Base-by-base conservation (phyloP, 1,140 invertebrate species). In the Latrodectus geometricus region DNA sequence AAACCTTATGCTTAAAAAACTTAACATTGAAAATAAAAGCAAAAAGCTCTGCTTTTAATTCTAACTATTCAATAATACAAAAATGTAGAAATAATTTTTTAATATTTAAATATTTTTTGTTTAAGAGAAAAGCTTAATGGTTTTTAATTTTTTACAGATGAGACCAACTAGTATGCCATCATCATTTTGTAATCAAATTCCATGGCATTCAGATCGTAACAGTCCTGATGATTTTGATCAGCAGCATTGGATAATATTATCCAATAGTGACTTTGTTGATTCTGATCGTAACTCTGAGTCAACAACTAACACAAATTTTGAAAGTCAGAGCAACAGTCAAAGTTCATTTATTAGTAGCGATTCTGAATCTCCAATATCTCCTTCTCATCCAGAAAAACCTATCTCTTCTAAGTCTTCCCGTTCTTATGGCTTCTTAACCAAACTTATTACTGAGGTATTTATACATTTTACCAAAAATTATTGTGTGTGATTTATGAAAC, bases 371-470 rank as follows among this genome's bases (percentile, higher is more conserved):
- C 82, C 82, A 14, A 50, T 85, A 48, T 85, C 82, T n/a, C 82
- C 82, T 7, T 61, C 82, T 66, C 65, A 85, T 76, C 82, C 73
- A 20, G 74, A 66, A 8, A 76, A 76, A 76, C 35, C 65, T 52
- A 21, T 78, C 48, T 49, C 35, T 72, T 56, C 79, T 15, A 77
- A 72, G 74, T 78, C 83, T 78, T 86, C 83, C 68, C 54, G 21
- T 17, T 78, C 76, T 35, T 78, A 70, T 15, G 70, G 56, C 56
- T 68, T 76, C 54, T 23, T 89, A 48, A 74, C 86, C 23, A 74
- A 88, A 20, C 73, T 87, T 49, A 73, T 88, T 48, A 84, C 80
- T 69, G 84, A 88, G 84, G 88, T 89, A 54, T 68, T 35, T 35
- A 35, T 35, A 35, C 35, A 35, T 35, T 35, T 35, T 35, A 35